Evolutionary conservation across 2,888 invertebrate species (phyloP).

Genomic region (Onchidella celtica): DNA sequence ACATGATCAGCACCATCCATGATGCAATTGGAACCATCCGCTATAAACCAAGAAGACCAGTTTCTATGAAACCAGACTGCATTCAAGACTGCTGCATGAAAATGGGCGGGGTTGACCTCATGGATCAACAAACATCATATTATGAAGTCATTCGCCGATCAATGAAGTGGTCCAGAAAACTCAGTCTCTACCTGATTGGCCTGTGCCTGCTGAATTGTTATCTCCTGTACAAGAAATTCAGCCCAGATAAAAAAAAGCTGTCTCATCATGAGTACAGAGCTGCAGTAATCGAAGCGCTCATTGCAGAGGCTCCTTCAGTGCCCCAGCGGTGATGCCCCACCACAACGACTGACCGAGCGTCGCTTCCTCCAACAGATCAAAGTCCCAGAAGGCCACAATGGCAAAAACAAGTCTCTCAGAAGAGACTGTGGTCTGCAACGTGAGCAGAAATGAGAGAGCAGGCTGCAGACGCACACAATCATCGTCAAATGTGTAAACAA

Average conservation of each 20-base stretch:
- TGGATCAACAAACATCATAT: background rate
- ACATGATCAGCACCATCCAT: too few species aligned
- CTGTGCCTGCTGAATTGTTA: too few species aligned
- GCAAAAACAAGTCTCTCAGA: background rate
- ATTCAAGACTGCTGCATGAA: background rate
- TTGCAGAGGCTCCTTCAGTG: background rate
- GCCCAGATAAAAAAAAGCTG: background rate
- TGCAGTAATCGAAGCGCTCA: background rate
- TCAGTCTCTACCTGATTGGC: background rate
- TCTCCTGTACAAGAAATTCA: background rate
- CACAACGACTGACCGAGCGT: background rate
- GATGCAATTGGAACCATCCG: too few species aligned
- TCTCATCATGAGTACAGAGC: background rate
- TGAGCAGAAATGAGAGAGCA: background rate
- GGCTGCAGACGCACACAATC: background rate
- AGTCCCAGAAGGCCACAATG: background rate
- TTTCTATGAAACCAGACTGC: background rate
- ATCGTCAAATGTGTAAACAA: too few species aligned
- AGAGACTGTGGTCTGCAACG: conserved; percentile 5
- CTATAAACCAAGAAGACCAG: too few species aligned
- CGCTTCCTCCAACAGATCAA: background rate
- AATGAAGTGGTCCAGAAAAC: background rate
- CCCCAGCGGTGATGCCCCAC: background rate
- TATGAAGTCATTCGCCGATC: background rate
- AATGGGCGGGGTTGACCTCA: background rate